Evolutionary conservation across 2,888 invertebrate species (phyloP).

Genomic region (Druceiella hillmani): DNA sequence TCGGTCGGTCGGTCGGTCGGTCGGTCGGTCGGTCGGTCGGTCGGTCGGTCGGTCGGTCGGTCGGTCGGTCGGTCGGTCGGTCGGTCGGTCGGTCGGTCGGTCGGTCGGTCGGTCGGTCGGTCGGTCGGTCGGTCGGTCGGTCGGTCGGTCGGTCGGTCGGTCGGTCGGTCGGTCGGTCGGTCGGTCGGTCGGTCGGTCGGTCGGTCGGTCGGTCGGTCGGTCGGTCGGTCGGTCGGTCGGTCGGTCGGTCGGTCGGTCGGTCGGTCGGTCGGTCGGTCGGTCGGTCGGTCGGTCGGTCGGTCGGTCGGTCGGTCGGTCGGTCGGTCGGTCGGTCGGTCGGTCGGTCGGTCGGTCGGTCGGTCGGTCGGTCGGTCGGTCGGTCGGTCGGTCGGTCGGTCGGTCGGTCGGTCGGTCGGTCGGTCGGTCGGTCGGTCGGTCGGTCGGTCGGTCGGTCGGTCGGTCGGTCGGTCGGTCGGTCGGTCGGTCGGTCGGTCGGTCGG

Average conservation of each 20-base stretch:
- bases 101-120: background rate
- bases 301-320: background rate
- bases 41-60: background rate
- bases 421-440: slow-evolving; percentile 1
- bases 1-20: slow-evolving; percentile 1
- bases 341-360: background rate
- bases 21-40: background rate
- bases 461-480: background rate
- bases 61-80: background rate
- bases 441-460: background rate
- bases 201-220: background rate
- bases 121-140: slow-evolving; percentile 1
- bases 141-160: background rate
- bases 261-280: background rate
- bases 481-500: slow-evolving; percentile 1
- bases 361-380: background rate
- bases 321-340: slow-evolving; percentile 1
- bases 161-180: background rate
- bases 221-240: slow-evolving; percentile 1
- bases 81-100: slow-evolving; percentile 1
- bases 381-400: slow-evolving; percentile 1
- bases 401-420: background rate
- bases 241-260: background rate
- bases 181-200: slow-evolving; percentile 1
- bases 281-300: slow-evolving; percentile 1